These are phyloP conservation scores for Conopomorpha cramerella DNA, from an alignment of 1,140 invertebrate genomes.

Conservation along the genomic window DNA sequence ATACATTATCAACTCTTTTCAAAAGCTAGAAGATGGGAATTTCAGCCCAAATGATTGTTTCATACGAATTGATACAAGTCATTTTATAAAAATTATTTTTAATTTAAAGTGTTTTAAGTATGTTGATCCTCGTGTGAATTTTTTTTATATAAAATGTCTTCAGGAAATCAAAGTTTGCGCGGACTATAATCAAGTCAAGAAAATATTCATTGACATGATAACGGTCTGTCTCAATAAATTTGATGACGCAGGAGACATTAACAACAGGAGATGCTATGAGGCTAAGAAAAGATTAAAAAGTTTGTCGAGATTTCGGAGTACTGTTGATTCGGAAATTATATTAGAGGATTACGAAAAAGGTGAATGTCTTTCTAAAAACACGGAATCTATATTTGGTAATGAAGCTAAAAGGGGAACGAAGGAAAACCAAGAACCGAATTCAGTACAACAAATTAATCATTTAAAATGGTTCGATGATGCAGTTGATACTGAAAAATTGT, in stretches of 20 bases:
- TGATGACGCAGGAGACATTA: neutral
- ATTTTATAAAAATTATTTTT: conserved; percentile 5
- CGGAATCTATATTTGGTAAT: neutral
- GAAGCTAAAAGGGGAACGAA: neutral
- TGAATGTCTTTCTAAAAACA: neutral
- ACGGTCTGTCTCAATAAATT: conserved; percentile 3
- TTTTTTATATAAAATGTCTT: conserved; percentile 4
- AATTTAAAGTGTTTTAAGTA: conserved; percentile 2
- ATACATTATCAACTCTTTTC: neutral
- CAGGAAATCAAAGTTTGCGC: conserved; percentile 1
- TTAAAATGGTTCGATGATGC: neutral
- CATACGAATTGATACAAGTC: conserved; percentile 4
- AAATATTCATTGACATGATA: conserved; percentile 1
- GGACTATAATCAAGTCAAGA: conserved; percentile 2
- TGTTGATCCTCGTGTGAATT: conserved; percentile 1
- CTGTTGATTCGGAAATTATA: neutral
- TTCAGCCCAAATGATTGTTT: conserved; percentile 2
- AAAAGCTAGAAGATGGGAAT: conserved; percentile 1
- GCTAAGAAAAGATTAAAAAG: conserved; percentile 1
- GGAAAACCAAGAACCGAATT: too few relatives aligned
- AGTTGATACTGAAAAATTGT: conserved; percentile 1
- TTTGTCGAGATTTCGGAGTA: conserved; percentile 1
- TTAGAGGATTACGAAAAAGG: neutral
- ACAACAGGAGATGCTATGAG: neutral
- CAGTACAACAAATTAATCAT: neutral